Conservation (phyloP, 2,888 invertebrate species). For the Phytoseiulus persimilis region DNA sequence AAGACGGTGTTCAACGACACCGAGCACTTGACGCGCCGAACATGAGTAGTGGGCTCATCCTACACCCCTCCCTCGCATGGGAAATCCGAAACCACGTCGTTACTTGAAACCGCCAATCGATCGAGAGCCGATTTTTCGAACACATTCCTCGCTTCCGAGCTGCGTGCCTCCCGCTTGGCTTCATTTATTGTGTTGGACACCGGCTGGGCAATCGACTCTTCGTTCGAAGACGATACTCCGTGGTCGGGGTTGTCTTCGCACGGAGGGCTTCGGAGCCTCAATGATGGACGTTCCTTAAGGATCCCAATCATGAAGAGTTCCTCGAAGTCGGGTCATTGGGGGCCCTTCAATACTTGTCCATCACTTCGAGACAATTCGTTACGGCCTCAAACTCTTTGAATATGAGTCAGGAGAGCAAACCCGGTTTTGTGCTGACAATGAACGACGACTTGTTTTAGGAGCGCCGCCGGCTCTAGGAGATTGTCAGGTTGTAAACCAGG, state of each 20-base stretch:
- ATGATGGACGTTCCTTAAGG: no score
- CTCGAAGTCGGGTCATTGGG: no score
- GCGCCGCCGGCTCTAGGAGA: constrained; percentile 19
- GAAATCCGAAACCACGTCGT: not conserved
- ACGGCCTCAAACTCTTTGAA: not conserved
- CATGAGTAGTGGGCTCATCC: not conserved
- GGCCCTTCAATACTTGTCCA: not conserved
- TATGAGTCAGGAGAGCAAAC: not conserved
- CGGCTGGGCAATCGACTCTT: not conserved
- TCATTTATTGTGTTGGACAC: not conserved
- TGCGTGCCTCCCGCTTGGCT: not conserved
- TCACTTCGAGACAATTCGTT: not conserved
- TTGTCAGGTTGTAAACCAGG: constrained; percentile 37
- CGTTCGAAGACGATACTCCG: no score
- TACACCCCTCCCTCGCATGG: not conserved
- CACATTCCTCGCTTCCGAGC: not conserved
- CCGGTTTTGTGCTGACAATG: not conserved
- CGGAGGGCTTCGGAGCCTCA: no score
- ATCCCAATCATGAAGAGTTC: no score
- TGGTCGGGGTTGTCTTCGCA: no score
- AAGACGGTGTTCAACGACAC: not conserved
- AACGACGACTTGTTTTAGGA: not conserved
- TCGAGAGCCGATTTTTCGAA: not conserved
- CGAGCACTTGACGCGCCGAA: not conserved
- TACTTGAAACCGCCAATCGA: not conserved